Evolutionary conservation across 2,113 vertebrate species (phyloP).

Genomic region (Gopherus evgoodei): DNA sequence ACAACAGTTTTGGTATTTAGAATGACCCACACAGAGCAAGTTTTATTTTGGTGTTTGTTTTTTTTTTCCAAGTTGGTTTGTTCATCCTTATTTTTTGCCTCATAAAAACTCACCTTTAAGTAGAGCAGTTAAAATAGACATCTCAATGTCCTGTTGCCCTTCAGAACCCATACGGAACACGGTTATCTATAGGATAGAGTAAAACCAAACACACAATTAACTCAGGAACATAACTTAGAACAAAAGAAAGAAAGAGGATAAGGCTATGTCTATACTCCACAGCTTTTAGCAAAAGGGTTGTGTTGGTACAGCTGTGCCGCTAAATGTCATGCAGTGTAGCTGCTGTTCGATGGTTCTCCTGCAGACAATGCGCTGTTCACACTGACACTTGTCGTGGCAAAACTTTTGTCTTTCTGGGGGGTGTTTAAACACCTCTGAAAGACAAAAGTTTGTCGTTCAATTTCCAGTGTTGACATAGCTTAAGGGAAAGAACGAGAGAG

Average conservation of each 20-base stretch:
- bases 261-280: not conserved
- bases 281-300: too few relatives aligned
- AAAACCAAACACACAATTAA: not conserved
- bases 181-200: slow-evolving; percentile 85
- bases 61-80: not conserved
- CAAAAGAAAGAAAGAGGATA: not conserved
- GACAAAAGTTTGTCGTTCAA: too few relatives aligned
- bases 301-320: too few relatives aligned
- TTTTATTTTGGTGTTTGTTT: rapidly evolving
- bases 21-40: not conserved
- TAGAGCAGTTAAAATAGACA: slow-evolving; percentile 97
- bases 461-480: too few relatives aligned
- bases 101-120: slow-evolving; percentile 89
- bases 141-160: slow-evolving; percentile 96
- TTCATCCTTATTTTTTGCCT: not conserved
- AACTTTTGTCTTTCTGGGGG: too few relatives aligned
- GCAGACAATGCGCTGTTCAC: too few relatives aligned
- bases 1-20: not conserved
- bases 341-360: too few relatives aligned
- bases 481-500: not conserved
- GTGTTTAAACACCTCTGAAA: too few relatives aligned
- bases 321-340: too few relatives aligned
- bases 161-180: slow-evolving; percentile 98
- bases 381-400: too few relatives aligned
- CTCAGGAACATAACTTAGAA: not conserved